These are phyloP conservation scores for Liolophura sinensis DNA, from an alignment of 1,140 invertebrate genomes.

Conservation along the genomic window DNA sequence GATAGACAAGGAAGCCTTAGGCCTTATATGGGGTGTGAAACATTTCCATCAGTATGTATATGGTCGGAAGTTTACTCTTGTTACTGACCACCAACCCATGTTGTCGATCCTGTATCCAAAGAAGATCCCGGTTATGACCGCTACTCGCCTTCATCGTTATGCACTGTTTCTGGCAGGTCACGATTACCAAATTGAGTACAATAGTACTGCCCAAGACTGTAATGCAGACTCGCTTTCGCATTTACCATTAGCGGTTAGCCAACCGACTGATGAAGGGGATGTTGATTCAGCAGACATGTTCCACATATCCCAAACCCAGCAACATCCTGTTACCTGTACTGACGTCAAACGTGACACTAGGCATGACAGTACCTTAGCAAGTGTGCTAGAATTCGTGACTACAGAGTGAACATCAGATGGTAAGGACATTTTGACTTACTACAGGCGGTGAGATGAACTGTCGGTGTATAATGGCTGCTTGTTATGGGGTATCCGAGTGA, in stretches of 20 bases:
- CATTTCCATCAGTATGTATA: slow-evolving; percentile 56
- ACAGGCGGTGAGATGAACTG: slow-evolving; percentile 18
- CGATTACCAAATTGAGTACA: too few relatives aligned
- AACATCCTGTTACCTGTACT: slow-evolving; percentile 33
- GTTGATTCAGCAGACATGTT: slow-evolving; percentile 22
- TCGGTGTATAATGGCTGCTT: slow-evolving; percentile 20
- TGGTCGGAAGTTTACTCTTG: slow-evolving; percentile 36
- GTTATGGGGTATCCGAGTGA: slow-evolving; percentile 36
- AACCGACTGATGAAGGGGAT: too few relatives aligned
- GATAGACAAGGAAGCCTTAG: slow-evolving; percentile 62
- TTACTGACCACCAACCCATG: slow-evolving; percentile 46
- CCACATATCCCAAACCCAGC: slow-evolving; percentile 23
- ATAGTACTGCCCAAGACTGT: too few relatives aligned
- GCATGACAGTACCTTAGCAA: background rate
- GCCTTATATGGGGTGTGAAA: slow-evolving; percentile 56
- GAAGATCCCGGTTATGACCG: slow-evolving; percentile 34
- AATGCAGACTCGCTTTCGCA: too few relatives aligned
- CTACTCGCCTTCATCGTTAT: slow-evolving; percentile 51
- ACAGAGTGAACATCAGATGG: slow-evolving; percentile 6
- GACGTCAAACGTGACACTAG: slow-evolving; percentile 3
- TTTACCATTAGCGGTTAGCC: too few relatives aligned
- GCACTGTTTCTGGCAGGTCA: slow-evolving; percentile 44
- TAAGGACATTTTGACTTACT: slow-evolving; percentile 20
- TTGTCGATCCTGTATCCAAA: slow-evolving; percentile 26
- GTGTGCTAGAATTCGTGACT: slow-evolving; percentile 1